A percentile compares a stretch with the other conserved stretches of the same genome.
Evolutionary conservation across 2,888 invertebrate genomes (phyloP).

Genomic region (Trichogramma dendrolimi): DNA sequence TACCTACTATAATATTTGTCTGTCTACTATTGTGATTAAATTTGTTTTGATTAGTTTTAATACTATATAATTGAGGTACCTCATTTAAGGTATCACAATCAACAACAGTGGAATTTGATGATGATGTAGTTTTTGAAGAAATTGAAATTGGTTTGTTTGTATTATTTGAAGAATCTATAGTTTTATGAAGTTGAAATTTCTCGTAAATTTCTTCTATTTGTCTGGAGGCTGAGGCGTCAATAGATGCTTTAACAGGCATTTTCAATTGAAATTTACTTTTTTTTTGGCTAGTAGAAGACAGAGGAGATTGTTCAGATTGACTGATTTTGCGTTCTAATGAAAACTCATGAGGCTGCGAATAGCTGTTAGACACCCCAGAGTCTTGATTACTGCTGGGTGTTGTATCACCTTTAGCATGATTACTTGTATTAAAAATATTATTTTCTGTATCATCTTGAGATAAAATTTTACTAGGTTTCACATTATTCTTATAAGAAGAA

Average conservation of each 20-base stretch:
- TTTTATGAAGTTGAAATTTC: conserved; percentile 29
- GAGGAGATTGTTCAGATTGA: conserved; percentile 1
- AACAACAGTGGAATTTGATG: too few relatives aligned
- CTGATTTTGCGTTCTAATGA: background rate
- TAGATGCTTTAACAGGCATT: conserved; percentile 42
- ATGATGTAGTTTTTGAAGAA: too few relatives aligned
- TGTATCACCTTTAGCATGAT: too few relatives aligned
- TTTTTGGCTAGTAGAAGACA: conserved; percentile 12
- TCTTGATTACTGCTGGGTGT: background rate
- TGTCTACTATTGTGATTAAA: background rate
- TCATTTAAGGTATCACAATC: too few relatives aligned
- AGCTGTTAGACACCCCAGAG: background rate
- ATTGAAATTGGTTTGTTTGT: background rate
- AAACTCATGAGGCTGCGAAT: background rate
- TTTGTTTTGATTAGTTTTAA: background rate
- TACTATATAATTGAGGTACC: background rate
- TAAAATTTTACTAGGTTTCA: too few relatives aligned
- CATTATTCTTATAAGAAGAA: too few relatives aligned
- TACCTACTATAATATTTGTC: background rate
- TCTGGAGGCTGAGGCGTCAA: conserved; percentile 35
- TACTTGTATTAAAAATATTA: too few relatives aligned
- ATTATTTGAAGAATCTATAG: conserved; percentile 1
- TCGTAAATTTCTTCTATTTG: conserved; percentile 40
- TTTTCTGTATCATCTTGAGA: too few relatives aligned
- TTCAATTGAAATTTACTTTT: conserved; percentile 42